A percentile compares a stretch with the other conserved stretches of the same genome.
These are phyloP conservation scores for Antedon bifida DNA, from an alignment of 35 echinoderm and acorn worm genomes.

Conservation along the genomic window DNA sequence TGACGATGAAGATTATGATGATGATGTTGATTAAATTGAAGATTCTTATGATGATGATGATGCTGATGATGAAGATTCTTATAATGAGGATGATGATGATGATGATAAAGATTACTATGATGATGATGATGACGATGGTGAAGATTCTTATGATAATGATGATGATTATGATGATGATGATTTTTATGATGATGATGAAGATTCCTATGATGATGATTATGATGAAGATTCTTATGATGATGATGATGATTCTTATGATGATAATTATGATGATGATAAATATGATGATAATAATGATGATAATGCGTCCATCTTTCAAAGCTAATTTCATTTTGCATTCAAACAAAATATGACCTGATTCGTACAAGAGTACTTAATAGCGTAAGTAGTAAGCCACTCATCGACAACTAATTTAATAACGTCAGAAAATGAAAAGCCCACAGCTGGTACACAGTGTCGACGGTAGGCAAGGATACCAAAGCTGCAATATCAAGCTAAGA, in stretches of 20 bases:
- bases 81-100: neutral
- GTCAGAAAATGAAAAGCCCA: neutral
- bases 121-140: slow-evolving; percentile 1
- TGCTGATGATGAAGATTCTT: neutral
- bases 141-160: neutral
- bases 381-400: neutral
- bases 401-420: neutral
- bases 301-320: neutral
- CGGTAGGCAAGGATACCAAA: neutral
- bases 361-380: neutral
- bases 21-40: too few species aligned
- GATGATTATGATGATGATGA: neutral
- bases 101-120: neutral
- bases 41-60: too few species aligned
- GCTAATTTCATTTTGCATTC: neutral
- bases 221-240: neutral
- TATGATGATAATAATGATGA: neutral
- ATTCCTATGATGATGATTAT: neutral
- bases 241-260: neutral
- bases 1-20: too few species aligned
- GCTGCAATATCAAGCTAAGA: neutral
- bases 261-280: neutral
- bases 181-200: neutral
- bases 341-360: neutral
- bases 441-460: neutral